Base-by-base conservation (phyloP, 2,113 vertebrate species). In the Dunckerocampus dactyliophorus region DNA sequence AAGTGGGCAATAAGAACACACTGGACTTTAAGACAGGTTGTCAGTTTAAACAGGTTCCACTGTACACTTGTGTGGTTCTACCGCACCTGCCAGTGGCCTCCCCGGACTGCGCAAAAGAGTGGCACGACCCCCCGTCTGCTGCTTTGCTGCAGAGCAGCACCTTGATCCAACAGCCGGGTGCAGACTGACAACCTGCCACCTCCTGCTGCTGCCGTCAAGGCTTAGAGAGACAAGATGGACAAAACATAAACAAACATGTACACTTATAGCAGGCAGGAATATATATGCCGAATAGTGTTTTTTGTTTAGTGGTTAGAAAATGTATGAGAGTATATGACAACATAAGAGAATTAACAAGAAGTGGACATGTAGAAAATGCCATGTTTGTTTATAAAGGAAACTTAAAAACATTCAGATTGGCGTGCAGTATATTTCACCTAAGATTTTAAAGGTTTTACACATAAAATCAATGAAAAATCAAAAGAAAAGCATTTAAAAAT, bases 1-100 rank as follows among this genome's bases (percentile, higher is more conserved):
- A 39, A 39, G 37, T 12, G 11, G 11, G 11, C 37, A 39, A 39
- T 39, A 39, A 12, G 1, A 12, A 7, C 24, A n/a, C 47, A 48
- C 42, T 7, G 10, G 11, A 28, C 11, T n/a, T n/a, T 65, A 20
- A 6, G 2, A 63, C 1, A 8, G 2, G n/a, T 49, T 21, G 20
- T 21, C 11, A n/a, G 7, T 8, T 8, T 3, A 22, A 21, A 50
- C 0, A 7, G 22, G 28, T 34, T 50, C 19, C 7, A 8, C 13
- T 37, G 20, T 42, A 31, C 7, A 46, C 24, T 46, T 37, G 1
- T 52, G 47, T 53, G 51, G 16, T 17, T 37, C 3, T 7, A 31
- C 11, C 1, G 1, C 70, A 98, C 96, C 95, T 96, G 93, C 93
- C 94, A 95, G 88, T 97, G 95, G 17, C 95, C 96, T 65, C 94